Percentiles rank a stretch among this genome's conserved stretches.
These are phyloP conservation scores for Eristalis intricaria DNA, from an alignment of 2,888 invertebrate genomes.

Conservation along the genomic window DNA sequence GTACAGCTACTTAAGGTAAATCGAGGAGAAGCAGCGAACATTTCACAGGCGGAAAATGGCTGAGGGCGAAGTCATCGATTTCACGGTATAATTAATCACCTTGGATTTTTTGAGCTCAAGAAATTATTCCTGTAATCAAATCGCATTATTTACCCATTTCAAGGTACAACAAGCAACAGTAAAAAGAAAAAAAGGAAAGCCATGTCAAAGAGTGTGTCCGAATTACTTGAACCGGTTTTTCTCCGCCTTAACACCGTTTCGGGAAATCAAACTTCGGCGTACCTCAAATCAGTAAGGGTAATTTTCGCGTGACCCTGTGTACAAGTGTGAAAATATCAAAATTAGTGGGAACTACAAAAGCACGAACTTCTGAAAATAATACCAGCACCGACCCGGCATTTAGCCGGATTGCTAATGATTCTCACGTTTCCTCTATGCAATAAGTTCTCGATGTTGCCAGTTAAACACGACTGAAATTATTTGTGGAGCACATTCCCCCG, in stretches of 20 bases:
- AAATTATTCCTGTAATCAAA: not conserved
- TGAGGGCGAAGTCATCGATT: not conserved
- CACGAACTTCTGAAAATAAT: conserved; percentile 24
- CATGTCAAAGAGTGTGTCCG: not conserved
- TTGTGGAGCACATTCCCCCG: conserved; percentile 62
- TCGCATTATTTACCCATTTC: not conserved
- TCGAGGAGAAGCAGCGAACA: not conserved
- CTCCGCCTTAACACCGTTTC: not conserved
- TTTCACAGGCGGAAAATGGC: not conserved
- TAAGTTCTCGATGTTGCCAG: conserved; percentile 57
- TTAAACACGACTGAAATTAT: conserved; percentile 60
- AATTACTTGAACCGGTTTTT: not conserved
- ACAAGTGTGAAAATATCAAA: conserved; percentile 42
- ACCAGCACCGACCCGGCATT: conserved; percentile 12
- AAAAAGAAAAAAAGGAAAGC: not conserved
- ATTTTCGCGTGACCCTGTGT: conserved; percentile 41
- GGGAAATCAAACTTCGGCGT: not conserved
- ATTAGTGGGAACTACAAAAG: not conserved
- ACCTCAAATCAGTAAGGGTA: conserved; percentile 28
- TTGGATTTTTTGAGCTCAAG: not conserved
- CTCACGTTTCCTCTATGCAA: conserved; percentile 67
- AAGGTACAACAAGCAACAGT: not conserved
- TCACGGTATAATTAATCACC: not conserved
- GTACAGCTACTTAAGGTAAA: not conserved
- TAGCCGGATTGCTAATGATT: conserved; percentile 62